These are phyloP conservation scores for Geodia barretti DNA, from an alignment of 37 sponge, comb jelly and placozoan genomes.

Conservation along the genomic window DNA sequence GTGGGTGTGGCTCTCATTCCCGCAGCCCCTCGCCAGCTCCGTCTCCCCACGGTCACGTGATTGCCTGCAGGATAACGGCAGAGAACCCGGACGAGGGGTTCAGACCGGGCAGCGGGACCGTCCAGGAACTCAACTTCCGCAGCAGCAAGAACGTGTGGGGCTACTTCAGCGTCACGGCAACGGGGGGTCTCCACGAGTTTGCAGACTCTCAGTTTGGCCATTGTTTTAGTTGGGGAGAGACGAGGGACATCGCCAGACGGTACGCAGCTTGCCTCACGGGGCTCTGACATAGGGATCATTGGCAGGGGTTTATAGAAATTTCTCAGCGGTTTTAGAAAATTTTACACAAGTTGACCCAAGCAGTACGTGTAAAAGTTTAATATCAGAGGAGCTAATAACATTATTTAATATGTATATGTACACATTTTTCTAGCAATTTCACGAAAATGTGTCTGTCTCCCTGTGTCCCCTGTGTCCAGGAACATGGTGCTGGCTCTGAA, in stretches of 20 bases:
- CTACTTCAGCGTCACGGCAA: constrained; percentile 96
- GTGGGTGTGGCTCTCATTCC: neutral
- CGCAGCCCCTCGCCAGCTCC: constrained; percentile 72
- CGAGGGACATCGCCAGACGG: constrained; percentile 87
- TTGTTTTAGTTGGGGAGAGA: constrained; percentile 98
- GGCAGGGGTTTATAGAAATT: too few species aligned
- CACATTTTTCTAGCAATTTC: too few species aligned
- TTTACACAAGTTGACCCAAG: too few species aligned
- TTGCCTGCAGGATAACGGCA: constrained; percentile 97
- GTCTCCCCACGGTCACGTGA: constrained; percentile 91
- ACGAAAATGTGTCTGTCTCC: too few species aligned
- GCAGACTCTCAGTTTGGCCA: constrained; percentile 99
- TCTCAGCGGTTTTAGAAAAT: too few species aligned
- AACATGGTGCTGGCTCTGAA: constrained; percentile 96
- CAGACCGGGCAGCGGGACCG: constrained; percentile 92
- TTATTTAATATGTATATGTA: neutral
- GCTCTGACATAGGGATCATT: too few species aligned
- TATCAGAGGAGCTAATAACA: neutral
- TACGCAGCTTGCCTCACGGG: too few species aligned
- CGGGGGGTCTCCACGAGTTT: constrained; percentile 99
- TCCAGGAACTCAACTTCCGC: constrained; percentile 94
- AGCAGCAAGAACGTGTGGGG: constrained; percentile 98
- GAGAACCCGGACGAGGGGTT: constrained; percentile 99
- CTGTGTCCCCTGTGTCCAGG: constrained; percentile 35
- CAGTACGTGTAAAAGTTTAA: too few species aligned